phyloP scores from a whole-genome alignment of 2,113 vertebrate genomes.

The Oxygymnocypris stewartii region DNA sequence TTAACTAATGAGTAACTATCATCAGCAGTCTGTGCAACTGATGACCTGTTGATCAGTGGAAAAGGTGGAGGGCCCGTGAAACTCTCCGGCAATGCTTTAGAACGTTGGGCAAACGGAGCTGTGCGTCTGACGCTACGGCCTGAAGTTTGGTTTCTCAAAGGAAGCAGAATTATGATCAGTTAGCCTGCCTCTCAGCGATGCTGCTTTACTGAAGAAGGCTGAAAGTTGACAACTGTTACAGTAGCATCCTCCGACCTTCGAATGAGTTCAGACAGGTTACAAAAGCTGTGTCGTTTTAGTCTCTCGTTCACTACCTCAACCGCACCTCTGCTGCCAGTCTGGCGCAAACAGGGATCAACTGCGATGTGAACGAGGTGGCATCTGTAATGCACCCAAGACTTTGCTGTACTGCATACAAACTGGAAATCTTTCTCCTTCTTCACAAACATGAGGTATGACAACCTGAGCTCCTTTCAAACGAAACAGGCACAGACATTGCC shows the following conservation, averaged over 20 bases:
- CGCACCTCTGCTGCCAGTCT: constrained; percentile 38
- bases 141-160: constrained; percentile 40
- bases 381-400: constrained; percentile 42
- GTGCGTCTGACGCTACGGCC: constrained; percentile 15
- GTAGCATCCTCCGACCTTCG: constrained; percentile 18
- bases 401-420: constrained; percentile 55
- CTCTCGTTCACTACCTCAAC: constrained; percentile 26
- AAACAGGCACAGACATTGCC: constrained; percentile 47
- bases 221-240: constrained; percentile 28
- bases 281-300: constrained; percentile 42
- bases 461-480: constrained; percentile 54
- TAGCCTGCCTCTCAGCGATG: constrained; percentile 28
- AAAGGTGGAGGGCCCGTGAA: constrained; percentile 18
- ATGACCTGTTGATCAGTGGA: constrained; percentile 26
- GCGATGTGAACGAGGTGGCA: constrained; percentile 41
- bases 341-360: constrained; percentile 29
- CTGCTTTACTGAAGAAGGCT: constrained; percentile 35
- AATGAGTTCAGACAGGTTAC: constrained; percentile 24
- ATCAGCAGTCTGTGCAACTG: constrained; percentile 21
- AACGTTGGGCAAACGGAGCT: constrained; percentile 27
- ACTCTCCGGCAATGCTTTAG: constrained; percentile 22
- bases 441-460: constrained; percentile 59
- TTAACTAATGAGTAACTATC: constrained; percentile 43
- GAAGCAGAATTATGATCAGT: constrained; percentile 31
- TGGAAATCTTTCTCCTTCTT: constrained; percentile 50